Conservation (phyloP, 2,113 vertebrate species). For the Chionomys nivalis region DNA sequence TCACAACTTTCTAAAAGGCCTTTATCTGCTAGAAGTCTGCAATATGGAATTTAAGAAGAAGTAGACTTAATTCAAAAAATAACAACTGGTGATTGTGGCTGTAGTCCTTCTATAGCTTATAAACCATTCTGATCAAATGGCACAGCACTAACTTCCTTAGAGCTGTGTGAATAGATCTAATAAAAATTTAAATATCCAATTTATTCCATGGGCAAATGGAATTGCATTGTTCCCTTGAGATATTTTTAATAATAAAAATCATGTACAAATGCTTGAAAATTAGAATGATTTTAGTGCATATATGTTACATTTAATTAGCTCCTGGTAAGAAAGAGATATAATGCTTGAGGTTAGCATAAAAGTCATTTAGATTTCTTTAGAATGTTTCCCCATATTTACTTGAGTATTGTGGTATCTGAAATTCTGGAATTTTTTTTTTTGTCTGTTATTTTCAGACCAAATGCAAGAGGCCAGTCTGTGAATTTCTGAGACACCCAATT, state of each 20-base stretch:
- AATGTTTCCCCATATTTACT: constrained; percentile 22
- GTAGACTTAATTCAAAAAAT: background rate
- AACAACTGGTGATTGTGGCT: background rate
- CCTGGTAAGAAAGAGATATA: constrained; percentile 5
- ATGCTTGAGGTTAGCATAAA: background rate
- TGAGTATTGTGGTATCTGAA: background rate
- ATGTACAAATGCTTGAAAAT: background rate
- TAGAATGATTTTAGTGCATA: background rate
- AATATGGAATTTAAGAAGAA: constrained; percentile 11
- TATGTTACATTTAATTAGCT: background rate
- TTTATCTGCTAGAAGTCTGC: constrained; percentile 5
- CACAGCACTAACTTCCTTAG: background rate
- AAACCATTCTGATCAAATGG: background rate
- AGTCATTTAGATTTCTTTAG: constrained; percentile 34
- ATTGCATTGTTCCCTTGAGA: background rate
- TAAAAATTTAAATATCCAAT: background rate
- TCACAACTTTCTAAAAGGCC: background rate
- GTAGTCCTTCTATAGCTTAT: background rate
- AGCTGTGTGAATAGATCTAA: background rate
- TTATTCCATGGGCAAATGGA: background rate
- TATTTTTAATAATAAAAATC: constrained; percentile 15
- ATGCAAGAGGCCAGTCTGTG: constrained; percentile 33
- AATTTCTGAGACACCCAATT: background rate
- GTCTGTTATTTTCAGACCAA: background rate
- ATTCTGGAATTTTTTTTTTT: constrained; percentile 35